phyloP scores from a whole-genome alignment of 2,888 invertebrate species.

The Oasisia sp. region DNA sequence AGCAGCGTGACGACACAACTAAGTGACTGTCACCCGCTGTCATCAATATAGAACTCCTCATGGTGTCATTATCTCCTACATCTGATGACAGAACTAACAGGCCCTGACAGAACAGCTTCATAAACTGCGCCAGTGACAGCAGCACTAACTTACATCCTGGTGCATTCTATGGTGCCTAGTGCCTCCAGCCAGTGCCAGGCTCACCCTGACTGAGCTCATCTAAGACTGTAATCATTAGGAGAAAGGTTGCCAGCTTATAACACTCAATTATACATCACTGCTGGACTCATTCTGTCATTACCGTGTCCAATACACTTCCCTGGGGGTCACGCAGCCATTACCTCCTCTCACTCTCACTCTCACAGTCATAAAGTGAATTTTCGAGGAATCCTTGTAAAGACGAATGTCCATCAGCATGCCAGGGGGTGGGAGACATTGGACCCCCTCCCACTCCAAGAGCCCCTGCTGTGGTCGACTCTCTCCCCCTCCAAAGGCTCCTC shows the following conservation, averaged over 20 bases:
- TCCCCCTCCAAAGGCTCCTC: no score
- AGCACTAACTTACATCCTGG: background rate
- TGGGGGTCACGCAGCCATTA: background rate
- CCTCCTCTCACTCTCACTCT: background rate
- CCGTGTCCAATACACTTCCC: background rate
- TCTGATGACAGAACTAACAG: no score
- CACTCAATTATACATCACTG: slow-evolving; percentile 17
- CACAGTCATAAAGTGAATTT: background rate
- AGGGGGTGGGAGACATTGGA: no score
- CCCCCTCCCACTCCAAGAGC: no score
- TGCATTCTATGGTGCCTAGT: background rate
- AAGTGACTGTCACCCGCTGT: no score
- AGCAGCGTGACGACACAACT: no score
- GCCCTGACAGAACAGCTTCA: no score
- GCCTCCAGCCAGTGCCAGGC: background rate
- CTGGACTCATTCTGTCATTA: background rate
- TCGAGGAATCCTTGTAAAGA: background rate
- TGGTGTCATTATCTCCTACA: no score
- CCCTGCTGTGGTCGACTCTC: no score
- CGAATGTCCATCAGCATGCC: background rate
- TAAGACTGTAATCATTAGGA: background rate
- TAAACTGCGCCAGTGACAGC: background rate
- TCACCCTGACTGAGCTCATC: background rate
- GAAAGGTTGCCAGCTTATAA: background rate
- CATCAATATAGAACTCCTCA: no score